A percentile compares a stretch with the other conserved stretches of the same genome.
Evolutionary conservation across 2,888 invertebrate genomes (phyloP).

Genomic region (Phania funesta): DNA sequence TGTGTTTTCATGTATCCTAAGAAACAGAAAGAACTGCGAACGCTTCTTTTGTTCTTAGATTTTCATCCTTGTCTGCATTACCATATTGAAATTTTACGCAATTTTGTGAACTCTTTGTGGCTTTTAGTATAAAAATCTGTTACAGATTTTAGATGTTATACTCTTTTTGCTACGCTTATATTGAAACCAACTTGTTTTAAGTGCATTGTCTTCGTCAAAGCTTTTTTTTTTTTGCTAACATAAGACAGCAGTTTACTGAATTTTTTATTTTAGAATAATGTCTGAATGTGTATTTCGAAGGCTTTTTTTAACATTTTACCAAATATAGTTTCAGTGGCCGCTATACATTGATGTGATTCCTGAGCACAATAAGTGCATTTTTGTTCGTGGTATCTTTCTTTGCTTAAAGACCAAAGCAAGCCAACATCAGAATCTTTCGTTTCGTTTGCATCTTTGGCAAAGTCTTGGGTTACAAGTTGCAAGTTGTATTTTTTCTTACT

Average conservation of each 20-base stretch:
- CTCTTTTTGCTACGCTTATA: constrained; percentile 4
- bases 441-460: constrained; percentile 39
- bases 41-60: constrained; percentile 61
- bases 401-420: not conserved
- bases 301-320: constrained; percentile 31
- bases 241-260: not conserved
- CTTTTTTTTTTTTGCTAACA: constrained; percentile 4
- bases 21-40: constrained; percentile 27
- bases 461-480: constrained; percentile 22
- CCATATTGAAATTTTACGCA: constrained; percentile 64
- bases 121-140: constrained; percentile 20
- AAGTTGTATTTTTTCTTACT: constrained; percentile 24
- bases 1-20: constrained; percentile 8
- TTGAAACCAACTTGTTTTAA: constrained; percentile 33
- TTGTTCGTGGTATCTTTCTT: not conserved
- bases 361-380: constrained; percentile 46
- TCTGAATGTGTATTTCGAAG: not conserved
- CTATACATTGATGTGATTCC: constrained; percentile 55
- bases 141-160: constrained; percentile 46
- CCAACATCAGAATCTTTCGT: not conserved
- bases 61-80: constrained; percentile 49
- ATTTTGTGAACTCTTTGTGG: constrained; percentile 41
- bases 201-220: constrained; percentile 3
- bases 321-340: constrained; percentile 54
- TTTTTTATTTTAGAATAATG: constrained; percentile 4